Conservation (phyloP, 2,888 invertebrate genomes). For the Fragum fragum region DNA sequence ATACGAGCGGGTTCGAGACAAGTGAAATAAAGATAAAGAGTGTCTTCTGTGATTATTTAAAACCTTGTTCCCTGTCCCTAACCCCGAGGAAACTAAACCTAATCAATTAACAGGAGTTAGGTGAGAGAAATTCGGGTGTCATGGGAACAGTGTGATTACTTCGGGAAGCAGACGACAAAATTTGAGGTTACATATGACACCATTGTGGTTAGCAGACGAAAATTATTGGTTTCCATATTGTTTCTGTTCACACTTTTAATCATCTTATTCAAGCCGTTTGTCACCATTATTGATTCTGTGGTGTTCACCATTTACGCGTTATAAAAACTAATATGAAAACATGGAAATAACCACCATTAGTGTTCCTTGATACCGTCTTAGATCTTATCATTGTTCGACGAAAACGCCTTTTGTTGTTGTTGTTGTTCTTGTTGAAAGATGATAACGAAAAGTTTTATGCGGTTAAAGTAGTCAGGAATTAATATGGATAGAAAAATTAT, state of each 20-base stretch:
- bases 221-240: conserved; percentile 45
- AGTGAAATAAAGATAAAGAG: too few relatives aligned
- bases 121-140: conserved; percentile 49
- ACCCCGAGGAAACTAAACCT: neutral
- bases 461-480: too few relatives aligned
- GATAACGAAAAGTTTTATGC: too few relatives aligned
- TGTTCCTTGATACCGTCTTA: too few relatives aligned
- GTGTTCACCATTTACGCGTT: neutral
- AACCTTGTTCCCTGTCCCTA: neutral
- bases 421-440: too few relatives aligned
- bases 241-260: conserved; percentile 48
- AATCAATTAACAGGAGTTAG: neutral
- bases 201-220: conserved; percentile 49
- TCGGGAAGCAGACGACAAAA: conserved; percentile 59
- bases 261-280: conserved; percentile 26
- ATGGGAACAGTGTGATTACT: conserved; percentile 59
- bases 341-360: too few relatives aligned
- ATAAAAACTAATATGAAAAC: neutral
- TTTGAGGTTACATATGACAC: conserved; percentile 62
- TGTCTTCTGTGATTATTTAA: neutral
- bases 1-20: too few relatives aligned
- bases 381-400: too few relatives aligned
- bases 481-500: too few relatives aligned
- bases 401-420: too few relatives aligned
- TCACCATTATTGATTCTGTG: conserved; percentile 27